These are phyloP conservation scores for Myotis findleyi DNA, from an alignment of 2,797 vertebrate species.

Conservation along the genomic window DNA sequence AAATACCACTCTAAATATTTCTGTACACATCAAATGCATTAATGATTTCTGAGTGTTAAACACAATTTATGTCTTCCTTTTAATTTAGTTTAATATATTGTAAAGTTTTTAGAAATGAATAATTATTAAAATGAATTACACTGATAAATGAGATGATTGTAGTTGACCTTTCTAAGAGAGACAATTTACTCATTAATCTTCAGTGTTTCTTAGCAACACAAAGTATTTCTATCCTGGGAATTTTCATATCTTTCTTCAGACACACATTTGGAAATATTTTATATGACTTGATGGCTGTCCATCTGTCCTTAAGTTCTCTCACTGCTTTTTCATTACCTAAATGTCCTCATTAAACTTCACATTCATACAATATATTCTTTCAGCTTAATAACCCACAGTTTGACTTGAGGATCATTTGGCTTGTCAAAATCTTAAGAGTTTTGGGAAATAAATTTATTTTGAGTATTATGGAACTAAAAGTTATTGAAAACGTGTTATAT, in stretches of 20 bases:
- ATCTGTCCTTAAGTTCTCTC: slow-evolving; percentile 84
- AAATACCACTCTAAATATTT: slow-evolving; percentile 8
- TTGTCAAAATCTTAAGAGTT: slow-evolving; percentile 85
- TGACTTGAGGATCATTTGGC: slow-evolving; percentile 83
- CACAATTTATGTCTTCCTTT: not conserved
- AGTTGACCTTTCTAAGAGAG: slow-evolving; percentile 81
- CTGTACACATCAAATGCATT: not conserved
- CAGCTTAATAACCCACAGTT: slow-evolving; percentile 80
- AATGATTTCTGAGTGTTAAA: slow-evolving; percentile 50
- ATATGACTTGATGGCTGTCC: slow-evolving; percentile 84
- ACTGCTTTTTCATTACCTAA: slow-evolving; percentile 80
- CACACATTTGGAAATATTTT: slow-evolving; percentile 82
- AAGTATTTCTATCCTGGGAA: slow-evolving; percentile 79
- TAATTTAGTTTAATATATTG: slow-evolving; percentile 61
- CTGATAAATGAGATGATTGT: slow-evolving; percentile 83
- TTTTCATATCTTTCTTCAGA: slow-evolving; percentile 85
- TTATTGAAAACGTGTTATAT: slow-evolving; percentile 86
- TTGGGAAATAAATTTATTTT: slow-evolving; percentile 84
- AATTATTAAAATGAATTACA: slow-evolving; percentile 79
- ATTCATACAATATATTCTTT: slow-evolving; percentile 63
- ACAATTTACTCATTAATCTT: slow-evolving; percentile 85
- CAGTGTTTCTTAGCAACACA: slow-evolving; percentile 85
- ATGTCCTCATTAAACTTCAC: slow-evolving; percentile 79
- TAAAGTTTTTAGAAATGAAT: slow-evolving; percentile 82
- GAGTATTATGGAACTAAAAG: slow-evolving; percentile 84